phyloP scores from a whole-genome alignment of 2,113 vertebrate species.

The Thunnus thynnus region DNA sequence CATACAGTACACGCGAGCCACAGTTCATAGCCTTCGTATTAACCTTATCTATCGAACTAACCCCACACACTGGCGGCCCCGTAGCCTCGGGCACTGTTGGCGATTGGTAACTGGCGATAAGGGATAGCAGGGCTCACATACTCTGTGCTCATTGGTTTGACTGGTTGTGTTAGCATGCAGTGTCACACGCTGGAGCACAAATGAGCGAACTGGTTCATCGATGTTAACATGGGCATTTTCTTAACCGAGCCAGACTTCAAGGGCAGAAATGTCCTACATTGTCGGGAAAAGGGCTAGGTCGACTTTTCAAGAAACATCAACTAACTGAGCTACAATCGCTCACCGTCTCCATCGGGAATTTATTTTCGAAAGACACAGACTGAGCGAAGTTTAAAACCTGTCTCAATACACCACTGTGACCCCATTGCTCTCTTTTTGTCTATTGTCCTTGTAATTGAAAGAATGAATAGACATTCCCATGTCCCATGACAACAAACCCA shows the following conservation, averaged over 20 bases:
- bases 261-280: constrained; percentile 58
- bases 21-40: constrained; percentile 10
- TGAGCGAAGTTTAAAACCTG: neutral
- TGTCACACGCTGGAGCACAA: constrained; percentile 36
- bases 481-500: constrained; percentile 18
- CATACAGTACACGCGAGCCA: constrained; percentile 3
- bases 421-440: constrained; percentile 8
- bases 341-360: constrained; percentile 18
- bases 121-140: constrained; percentile 42
- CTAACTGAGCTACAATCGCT: constrained; percentile 8
- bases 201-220: constrained; percentile 63
- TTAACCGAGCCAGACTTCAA: constrained; percentile 59
- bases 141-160: constrained; percentile 67
- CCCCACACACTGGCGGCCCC: constrained; percentile 27
- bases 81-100: constrained; percentile 41
- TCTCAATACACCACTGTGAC: constrained; percentile 3
- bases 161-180: constrained; percentile 47
- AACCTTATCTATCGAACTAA: constrained; percentile 40
- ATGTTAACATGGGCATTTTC: constrained; percentile 42
- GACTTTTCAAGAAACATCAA: constrained; percentile 26
- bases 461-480: neutral
- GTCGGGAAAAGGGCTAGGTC: constrained; percentile 41
- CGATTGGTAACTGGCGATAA: constrained; percentile 45
- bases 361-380: constrained; percentile 35
- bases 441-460: constrained; percentile 3